Evolutionary conservation across 2,113 vertebrate genomes (phyloP).

Genomic region (Eleginops maclovinus): DNA sequence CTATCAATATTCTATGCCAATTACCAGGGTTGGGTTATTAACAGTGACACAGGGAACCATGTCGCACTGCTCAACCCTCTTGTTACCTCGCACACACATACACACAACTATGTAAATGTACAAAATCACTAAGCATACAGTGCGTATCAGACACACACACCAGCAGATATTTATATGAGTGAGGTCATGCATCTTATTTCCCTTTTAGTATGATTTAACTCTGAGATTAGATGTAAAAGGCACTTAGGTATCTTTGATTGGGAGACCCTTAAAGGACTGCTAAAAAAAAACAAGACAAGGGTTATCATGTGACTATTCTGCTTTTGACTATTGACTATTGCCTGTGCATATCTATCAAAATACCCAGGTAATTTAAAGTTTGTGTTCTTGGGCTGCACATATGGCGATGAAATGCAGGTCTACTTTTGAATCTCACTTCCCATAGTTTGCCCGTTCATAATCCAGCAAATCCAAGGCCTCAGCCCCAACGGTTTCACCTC

Average conservation of each 20-base stretch:
- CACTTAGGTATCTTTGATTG: background rate
- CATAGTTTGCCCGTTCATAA: no score
- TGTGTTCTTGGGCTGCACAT: no score
- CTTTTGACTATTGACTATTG: background rate
- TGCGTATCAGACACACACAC: background rate
- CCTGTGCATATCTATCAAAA: background rate
- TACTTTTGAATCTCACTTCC: no score
- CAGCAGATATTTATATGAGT: constrained; percentile 20
- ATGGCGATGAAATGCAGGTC: no score
- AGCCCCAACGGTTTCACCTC: no score
- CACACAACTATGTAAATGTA: constrained; percentile 3
- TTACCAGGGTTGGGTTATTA: constrained; percentile 64
- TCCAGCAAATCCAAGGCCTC: no score
- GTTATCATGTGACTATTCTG: background rate
- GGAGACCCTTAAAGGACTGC: background rate
- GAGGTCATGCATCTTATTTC: constrained; percentile 2
- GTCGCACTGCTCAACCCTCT: constrained; percentile 38
- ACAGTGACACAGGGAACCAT: constrained; percentile 52
- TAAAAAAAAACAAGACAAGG: background rate
- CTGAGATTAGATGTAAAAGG: constrained; percentile 27
- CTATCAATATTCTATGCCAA: constrained; percentile 69
- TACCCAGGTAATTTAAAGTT: background rate
- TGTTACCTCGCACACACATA: constrained; percentile 6
- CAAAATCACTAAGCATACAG: background rate
- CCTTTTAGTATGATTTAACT: constrained; percentile 12